Conservation (phyloP, 2,888 invertebrate species). For the Napeogenes sylphis region DNA sequence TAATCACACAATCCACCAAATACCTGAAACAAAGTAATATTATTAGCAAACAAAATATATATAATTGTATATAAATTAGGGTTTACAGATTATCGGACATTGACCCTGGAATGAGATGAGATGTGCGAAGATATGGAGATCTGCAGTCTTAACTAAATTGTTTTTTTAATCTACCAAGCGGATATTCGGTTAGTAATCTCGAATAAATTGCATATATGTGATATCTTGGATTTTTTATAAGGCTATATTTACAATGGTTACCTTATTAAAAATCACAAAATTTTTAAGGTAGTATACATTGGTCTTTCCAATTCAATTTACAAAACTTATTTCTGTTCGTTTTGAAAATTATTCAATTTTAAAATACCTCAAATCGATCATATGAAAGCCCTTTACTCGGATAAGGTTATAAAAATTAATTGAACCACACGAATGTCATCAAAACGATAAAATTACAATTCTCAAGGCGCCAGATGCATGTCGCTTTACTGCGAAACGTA, state of each 20-base stretch:
- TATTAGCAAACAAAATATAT: slow-evolving; percentile 34
- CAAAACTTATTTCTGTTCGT: no score
- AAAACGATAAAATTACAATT: slow-evolving; percentile 67
- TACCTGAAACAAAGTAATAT: slow-evolving; percentile 26
- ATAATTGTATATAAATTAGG: slow-evolving; percentile 16
- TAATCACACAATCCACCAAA: slow-evolving; percentile 11
- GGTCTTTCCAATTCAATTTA: no score
- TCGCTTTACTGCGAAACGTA: slow-evolving; percentile 61
- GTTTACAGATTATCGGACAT: slow-evolving; percentile 42
- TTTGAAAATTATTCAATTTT: slow-evolving; percentile 5
- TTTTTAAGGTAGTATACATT: no score
- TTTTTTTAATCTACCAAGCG: slow-evolving; percentile 62
- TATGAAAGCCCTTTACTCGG: slow-evolving; percentile 31
- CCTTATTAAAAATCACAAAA: no score
- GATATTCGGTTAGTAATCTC: slow-evolving; percentile 39
- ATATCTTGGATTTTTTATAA: not conserved
- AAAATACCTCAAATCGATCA: slow-evolving; percentile 9
- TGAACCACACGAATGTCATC: slow-evolving; percentile 64
- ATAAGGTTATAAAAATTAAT: slow-evolving; percentile 60
- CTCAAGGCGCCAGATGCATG: slow-evolving; percentile 66
- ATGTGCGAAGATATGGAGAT: slow-evolving; percentile 15
- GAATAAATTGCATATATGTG: slow-evolving; percentile 14
- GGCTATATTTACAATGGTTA: no score
- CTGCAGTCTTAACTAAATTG: slow-evolving; percentile 24
- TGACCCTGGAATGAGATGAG: slow-evolving; percentile 33